Evolutionary conservation across 2,113 vertebrate genomes (phyloP).

Genomic region (Serilophus lunatus): DNA sequence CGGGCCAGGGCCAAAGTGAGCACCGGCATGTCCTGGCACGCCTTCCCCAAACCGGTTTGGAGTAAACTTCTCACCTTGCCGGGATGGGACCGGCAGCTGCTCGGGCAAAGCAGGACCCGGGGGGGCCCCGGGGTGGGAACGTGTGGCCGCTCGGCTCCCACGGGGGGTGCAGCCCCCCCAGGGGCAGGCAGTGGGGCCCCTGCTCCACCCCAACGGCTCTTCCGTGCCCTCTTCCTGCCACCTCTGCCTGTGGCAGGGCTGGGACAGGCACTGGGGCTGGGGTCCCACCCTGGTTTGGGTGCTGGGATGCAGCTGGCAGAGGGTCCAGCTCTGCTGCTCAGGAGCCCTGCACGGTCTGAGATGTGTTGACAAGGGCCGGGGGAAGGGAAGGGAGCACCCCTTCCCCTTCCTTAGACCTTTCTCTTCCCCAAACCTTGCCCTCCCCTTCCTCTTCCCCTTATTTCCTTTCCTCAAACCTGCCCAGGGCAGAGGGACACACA

Average conservation of each 20-base stretch:
- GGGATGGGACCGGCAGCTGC: neutral
- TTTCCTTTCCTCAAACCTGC: neutral
- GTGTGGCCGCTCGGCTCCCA: accelerated
- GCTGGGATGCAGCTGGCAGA: neutral
- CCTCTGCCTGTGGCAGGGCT: neutral
- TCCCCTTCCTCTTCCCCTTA: neutral
- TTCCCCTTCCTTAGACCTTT: neutral
- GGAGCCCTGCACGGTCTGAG: accelerated
- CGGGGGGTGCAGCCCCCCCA: neutral
- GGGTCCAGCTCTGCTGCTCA: neutral
- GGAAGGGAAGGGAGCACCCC: neutral
- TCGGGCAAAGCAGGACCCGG: accelerated
- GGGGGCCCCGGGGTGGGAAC: neutral
- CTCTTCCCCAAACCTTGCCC: neutral
- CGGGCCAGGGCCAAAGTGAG: neutral
- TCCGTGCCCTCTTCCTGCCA: neutral
- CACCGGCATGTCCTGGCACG: neutral
- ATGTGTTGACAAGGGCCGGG: neutral
- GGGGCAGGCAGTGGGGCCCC: neutral
- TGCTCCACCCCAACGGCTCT: neutral
- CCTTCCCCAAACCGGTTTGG: neutral
- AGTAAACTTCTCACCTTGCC: neutral
- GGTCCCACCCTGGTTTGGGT: neutral
- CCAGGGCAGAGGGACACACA: neutral
- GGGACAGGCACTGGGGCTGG: neutral